Conservation (phyloP, 2,113 vertebrate species). For the Pelvicachromis taeniatus region DNA sequence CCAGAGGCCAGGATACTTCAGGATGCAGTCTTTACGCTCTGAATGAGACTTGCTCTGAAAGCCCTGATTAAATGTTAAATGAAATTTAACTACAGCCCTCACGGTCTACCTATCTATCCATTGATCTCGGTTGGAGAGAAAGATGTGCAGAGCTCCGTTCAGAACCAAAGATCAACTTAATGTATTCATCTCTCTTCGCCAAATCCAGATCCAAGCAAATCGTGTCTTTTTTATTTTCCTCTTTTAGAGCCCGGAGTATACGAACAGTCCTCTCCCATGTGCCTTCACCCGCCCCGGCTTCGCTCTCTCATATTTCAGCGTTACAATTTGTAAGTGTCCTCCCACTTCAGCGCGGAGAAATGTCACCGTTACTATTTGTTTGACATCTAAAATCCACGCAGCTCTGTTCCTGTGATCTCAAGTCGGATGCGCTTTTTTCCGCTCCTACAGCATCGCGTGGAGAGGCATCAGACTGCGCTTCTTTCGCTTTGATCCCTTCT, state of each 20-base stretch:
- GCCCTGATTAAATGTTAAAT: constrained; percentile 14
- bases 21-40: not conserved
- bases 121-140: constrained; percentile 10
- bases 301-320: constrained; percentile 75
- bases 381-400: constrained; percentile 6
- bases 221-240: not conserved
- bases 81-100: not conserved
- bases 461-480: constrained; percentile 19
- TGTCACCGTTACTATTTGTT: constrained; percentile 29
- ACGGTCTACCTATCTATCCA: constrained; percentile 45
- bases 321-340: constrained; percentile 66
- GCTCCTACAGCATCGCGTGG: constrained; percentile 6
- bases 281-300: constrained; percentile 70
- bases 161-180: constrained; percentile 50
- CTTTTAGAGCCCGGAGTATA: constrained; percentile 51
- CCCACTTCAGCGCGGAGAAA: constrained; percentile 58
- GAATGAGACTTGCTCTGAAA: constrained; percentile 2
- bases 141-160: constrained; percentile 39
- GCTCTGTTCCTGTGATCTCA: constrained; percentile 22
- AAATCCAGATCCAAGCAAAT: constrained; percentile 44
- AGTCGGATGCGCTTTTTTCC: constrained; percentile 1
- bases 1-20: not conserved
- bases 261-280: constrained; percentile 67
- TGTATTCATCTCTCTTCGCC: constrained; percentile 52
- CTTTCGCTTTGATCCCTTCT: constrained; percentile 32